Conservation (phyloP, 2,113 vertebrate species). For the Chionomys nivalis region DNA sequence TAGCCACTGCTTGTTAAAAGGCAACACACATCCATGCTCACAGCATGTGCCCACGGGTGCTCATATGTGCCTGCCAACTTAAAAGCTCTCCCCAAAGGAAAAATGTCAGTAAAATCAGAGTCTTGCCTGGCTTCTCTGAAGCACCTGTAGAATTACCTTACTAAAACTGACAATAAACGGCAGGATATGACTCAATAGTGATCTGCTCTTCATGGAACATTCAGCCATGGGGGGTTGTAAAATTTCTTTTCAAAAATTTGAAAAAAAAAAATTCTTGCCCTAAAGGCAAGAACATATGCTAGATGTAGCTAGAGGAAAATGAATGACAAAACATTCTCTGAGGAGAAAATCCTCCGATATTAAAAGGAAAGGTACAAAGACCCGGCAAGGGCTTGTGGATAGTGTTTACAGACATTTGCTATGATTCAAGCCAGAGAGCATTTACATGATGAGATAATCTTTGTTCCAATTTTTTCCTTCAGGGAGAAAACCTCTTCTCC, state of each 20-base stretch:
- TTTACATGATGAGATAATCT: background rate
- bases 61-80: background rate
- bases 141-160: slow-evolving; percentile 18
- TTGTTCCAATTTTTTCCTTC: background rate
- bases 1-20: background rate
- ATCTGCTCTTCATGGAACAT: slow-evolving; percentile 61
- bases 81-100: slow-evolving; percentile 51
- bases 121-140: slow-evolving; percentile 28
- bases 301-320: slow-evolving; percentile 35
- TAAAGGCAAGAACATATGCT: background rate
- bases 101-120: background rate
- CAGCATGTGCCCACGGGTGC: background rate
- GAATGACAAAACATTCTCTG: slow-evolving; percentile 12
- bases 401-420: background rate
- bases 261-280: slow-evolving; percentile 41
- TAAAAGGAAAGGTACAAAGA: background rate
- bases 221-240: background rate
- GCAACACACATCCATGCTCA: background rate
- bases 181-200: slow-evolving; percentile 58
- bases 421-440: slow-evolving; percentile 3
- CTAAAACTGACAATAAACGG: slow-evolving; percentile 48
- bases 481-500: background rate
- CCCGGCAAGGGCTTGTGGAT: background rate
- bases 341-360: slow-evolving; percentile 9
- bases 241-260: slow-evolving; percentile 62